These are phyloP conservation scores for Picathartes gymnocephalus DNA, from an alignment of 2,113 vertebrate species.

Conservation along the genomic window DNA sequence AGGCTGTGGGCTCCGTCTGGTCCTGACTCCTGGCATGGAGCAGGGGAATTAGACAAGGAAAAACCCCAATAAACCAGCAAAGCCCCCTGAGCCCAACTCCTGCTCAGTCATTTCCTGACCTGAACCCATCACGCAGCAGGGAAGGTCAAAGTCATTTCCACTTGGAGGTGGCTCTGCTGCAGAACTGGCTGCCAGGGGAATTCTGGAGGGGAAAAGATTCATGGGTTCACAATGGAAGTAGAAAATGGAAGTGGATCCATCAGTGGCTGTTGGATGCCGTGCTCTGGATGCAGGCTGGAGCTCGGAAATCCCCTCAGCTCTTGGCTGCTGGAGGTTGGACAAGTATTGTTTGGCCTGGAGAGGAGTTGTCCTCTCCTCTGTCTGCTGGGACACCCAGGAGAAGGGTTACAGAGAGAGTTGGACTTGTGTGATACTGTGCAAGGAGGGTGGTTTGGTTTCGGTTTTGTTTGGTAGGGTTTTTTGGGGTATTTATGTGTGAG, in stretches of 20 bases:
- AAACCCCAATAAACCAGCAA: background rate
- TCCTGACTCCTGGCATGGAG: background rate
- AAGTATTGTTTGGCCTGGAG: background rate
- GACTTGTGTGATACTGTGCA: fast-evolving
- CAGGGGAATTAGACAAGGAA: no score
- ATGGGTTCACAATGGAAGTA: background rate
- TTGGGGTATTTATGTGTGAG: background rate
- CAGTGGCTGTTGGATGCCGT: fast-evolving
- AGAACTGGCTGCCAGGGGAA: background rate
- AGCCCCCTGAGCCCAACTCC: background rate
- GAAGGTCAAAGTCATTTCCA: background rate
- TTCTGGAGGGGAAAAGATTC: background rate
- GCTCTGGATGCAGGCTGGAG: background rate
- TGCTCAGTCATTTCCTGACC: background rate
- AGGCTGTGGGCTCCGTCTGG: background rate
- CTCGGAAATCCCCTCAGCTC: background rate
- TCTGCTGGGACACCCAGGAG: background rate
- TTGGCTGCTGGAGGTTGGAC: background rate
- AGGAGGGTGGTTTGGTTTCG: background rate
- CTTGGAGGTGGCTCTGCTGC: fast-evolving
- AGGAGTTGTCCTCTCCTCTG: background rate
- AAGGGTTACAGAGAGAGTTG: fast-evolving
- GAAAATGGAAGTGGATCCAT: background rate
- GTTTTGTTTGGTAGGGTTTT: background rate
- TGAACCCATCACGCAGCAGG: background rate